Evolutionary conservation across 2,113 vertebrate species (phyloP), one percentile per base, ranked within the genome.

Genomic region (Dicaeum eximium): DNA sequence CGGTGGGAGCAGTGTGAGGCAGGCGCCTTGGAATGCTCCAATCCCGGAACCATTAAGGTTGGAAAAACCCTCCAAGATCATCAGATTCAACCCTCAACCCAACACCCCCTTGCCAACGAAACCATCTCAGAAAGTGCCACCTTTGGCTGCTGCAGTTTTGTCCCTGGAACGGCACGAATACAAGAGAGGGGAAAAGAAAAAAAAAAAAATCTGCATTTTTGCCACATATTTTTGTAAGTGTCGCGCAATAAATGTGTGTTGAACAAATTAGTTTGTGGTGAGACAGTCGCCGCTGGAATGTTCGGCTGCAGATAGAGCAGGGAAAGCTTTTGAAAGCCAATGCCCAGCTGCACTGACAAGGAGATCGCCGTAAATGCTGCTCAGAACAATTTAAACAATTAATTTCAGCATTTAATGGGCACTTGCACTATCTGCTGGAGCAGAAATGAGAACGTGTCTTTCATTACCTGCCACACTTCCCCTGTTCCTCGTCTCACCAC

Each of bases 351-450:
- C 92, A 85, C 12, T 4, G 54, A 86, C 93, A 65, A 73, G 95
- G 93, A 64, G 70, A 56, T 31, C 25, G 35, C 80, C 15, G 1
- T 92, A 91, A 97, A 91, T 11, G 90, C 92, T 80, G 88, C 44
- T 94, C 95, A 83, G 92, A 96, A 96, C 90, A 83, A 94, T 96
- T 90, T 74, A 51, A 90, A 96, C 95, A 93, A 97, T 97, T 96
- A 97, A 97, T 96, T 96, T 92, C 70, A 71, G 92, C 90, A 11
- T 94, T 95, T 96, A 96, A 95, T 85, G 85, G 94, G 92, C 90
- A 62, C 94, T 90, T 70, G 90, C 81, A 56, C 93, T 94, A 86
- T 95, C 96, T 94, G 92, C 94, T 70, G 81, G 67, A 93, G 94
- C 95, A 95, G 94, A 91, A 94, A 94, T 85, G 81, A 92, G 85